Conservation (phyloP, 2,113 vertebrate genomes). For the Tragelaphus scriptus region DNA sequence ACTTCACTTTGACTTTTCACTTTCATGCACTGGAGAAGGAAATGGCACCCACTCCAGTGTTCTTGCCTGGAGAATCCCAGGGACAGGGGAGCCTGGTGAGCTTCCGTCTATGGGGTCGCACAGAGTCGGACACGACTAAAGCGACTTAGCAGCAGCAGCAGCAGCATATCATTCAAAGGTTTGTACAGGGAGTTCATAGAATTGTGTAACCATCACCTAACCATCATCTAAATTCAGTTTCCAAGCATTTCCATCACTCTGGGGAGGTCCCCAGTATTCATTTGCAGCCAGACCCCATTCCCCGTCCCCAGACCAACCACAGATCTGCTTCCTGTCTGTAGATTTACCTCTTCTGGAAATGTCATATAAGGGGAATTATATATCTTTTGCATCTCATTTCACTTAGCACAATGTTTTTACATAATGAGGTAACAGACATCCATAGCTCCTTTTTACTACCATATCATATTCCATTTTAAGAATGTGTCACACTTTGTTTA, state of each 20-base stretch:
- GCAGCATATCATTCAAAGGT: neutral
- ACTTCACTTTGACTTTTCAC: no score
- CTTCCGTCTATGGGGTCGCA: no score
- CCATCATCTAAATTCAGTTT: neutral
- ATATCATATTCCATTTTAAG: neutral
- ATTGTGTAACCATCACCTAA: neutral
- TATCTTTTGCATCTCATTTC: neutral
- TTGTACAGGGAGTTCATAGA: neutral
- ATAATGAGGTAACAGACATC: neutral
- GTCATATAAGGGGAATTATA: neutral
- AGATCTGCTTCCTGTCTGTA: neutral
- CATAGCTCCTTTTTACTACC: neutral
- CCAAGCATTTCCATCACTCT: neutral
- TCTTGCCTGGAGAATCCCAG: no score
- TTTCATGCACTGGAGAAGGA: no score
- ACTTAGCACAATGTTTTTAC: neutral
- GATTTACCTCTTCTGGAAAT: neutral
- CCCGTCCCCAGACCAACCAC: neutral
- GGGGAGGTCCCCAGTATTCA: neutral
- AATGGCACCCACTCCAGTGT: no score
- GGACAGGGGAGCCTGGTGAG: no score
- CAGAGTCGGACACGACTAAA: no score
- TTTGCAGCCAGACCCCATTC: neutral
- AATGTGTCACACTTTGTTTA: neutral
- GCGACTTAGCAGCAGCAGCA: no score